phyloP scores from a whole-genome alignment of 2,113 vertebrate genomes.

The Theristicus caerulescens region DNA sequence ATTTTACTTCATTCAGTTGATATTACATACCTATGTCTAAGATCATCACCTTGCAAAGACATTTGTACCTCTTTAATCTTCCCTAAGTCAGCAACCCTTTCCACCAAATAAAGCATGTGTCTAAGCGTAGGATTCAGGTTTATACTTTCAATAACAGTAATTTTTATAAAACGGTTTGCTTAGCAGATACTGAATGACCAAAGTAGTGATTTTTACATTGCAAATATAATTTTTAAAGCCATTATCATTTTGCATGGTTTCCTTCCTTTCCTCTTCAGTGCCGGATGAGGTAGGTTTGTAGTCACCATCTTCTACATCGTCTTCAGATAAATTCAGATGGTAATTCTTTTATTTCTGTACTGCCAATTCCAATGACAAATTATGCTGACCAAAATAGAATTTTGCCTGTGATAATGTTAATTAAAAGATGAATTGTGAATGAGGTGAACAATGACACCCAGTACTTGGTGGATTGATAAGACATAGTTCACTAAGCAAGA shows the following conservation, averaged over 20 bases:
- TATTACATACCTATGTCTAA: not conserved
- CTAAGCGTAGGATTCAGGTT: not conserved
- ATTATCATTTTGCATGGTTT: constrained; percentile 19
- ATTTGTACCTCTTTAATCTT: not conserved
- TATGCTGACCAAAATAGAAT: constrained; percentile 61
- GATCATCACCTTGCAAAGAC: not conserved
- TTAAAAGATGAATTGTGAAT: constrained; percentile 70
- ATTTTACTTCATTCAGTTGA: not conserved
- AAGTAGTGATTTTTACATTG: not conserved
- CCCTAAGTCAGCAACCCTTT: not conserved
- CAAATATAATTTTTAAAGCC: constrained; percentile 24
- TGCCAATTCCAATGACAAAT: constrained; percentile 53
- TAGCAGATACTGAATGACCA: not conserved
- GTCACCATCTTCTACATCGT: not conserved
- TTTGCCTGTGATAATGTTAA: constrained; percentile 62
- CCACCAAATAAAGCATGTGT: not conserved
- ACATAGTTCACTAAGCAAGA: constrained; percentile 51
- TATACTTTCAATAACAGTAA: constrained; percentile 6
- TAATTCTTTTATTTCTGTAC: constrained; percentile 59
- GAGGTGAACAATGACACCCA: constrained; percentile 59
- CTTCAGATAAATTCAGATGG: constrained; percentile 53
- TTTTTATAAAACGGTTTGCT: constrained; percentile 22
- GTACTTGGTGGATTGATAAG: constrained; percentile 51
- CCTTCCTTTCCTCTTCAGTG: not conserved
- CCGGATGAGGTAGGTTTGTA: constrained; percentile 3